phyloP scores from a whole-genome alignment of 2,797 vertebrate genomes.

The Centropyge bicolor region DNA sequence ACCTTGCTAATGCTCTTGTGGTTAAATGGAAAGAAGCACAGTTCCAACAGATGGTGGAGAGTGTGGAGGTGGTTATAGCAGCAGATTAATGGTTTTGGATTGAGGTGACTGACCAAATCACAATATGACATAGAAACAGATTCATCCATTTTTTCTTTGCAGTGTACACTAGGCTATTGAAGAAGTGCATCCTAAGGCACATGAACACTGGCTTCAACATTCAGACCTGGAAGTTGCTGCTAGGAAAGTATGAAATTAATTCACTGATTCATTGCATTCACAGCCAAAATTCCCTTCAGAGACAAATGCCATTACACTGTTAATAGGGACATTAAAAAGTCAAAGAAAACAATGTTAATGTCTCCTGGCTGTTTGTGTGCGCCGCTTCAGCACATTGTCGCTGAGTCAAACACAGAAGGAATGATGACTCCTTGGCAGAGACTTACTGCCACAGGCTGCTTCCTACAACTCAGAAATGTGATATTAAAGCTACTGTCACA shows the following conservation, averaged over 20 bases:
- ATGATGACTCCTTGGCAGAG: conserved; percentile 39
- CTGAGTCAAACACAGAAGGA: conserved; percentile 19
- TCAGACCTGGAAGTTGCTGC: background rate
- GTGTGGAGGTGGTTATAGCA: too few relatives aligned
- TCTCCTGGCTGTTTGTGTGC: conserved; percentile 24
- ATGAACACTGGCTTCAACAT: background rate
- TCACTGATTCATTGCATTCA: background rate
- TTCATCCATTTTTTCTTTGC: background rate
- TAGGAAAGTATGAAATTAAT: background rate
- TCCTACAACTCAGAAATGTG: conserved; percentile 44
- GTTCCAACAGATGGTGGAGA: too few relatives aligned
- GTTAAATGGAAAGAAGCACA: too few relatives aligned
- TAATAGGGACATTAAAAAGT: background rate
- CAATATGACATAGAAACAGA: too few relatives aligned
- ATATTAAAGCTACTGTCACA: conserved; percentile 48
- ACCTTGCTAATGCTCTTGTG: too few relatives aligned
- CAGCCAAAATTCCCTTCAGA: background rate
- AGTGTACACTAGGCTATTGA: background rate
- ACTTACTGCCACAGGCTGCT: conserved; percentile 41
- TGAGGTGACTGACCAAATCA: too few relatives aligned
- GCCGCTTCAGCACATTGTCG: conserved; percentile 24
- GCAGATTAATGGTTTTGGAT: background rate
- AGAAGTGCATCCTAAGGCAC: background rate
- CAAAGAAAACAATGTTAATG: conserved; percentile 22
- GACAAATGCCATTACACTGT: background rate